Evolutionary conservation across 2,797 vertebrate species (phyloP).

Genomic region (Melanotaenia boesemani): DNA sequence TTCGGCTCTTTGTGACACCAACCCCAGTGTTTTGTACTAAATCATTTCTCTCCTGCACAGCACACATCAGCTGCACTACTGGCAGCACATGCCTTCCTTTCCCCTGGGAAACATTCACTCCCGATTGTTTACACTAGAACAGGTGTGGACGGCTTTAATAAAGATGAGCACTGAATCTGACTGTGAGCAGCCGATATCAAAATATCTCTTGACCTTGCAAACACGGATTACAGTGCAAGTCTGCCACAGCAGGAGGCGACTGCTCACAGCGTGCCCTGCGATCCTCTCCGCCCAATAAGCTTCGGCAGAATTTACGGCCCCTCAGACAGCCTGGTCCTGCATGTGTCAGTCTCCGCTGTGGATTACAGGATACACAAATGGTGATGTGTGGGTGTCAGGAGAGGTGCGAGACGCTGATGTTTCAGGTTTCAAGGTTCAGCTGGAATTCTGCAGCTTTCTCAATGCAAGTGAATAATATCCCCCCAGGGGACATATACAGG

Average conservation of each 20-base stretch:
- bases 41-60: constrained; percentile 2
- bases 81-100: constrained; percentile 2
- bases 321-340: constrained; percentile 23
- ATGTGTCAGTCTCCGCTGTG: constrained; percentile 35
- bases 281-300: constrained; percentile 39
- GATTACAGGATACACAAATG: constrained; percentile 63
- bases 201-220: constrained; percentile 74
- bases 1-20: not conserved
- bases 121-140: constrained; percentile 57
- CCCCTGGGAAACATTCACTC: constrained; percentile 38
- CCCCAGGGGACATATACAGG: constrained; percentile 60
- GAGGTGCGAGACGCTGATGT: constrained; percentile 54
- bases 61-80: not conserved
- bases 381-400: constrained; percentile 56
- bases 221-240: constrained; percentile 68
- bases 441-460: constrained; percentile 45
- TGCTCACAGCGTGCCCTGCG: constrained; percentile 32
- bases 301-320: constrained; percentile 46
- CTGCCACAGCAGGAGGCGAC: constrained; percentile 62
- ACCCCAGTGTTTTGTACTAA: not conserved
- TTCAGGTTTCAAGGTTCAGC: constrained; percentile 68
- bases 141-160: constrained; percentile 75
- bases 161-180: constrained; percentile 55
- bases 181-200: constrained; percentile 66
- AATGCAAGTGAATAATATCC: constrained; percentile 53